A percentile compares a stretch with the other conserved stretches of the same genome.
Conservation (phyloP, 2,888 invertebrate species). For the Leucophenga maculata region DNA sequence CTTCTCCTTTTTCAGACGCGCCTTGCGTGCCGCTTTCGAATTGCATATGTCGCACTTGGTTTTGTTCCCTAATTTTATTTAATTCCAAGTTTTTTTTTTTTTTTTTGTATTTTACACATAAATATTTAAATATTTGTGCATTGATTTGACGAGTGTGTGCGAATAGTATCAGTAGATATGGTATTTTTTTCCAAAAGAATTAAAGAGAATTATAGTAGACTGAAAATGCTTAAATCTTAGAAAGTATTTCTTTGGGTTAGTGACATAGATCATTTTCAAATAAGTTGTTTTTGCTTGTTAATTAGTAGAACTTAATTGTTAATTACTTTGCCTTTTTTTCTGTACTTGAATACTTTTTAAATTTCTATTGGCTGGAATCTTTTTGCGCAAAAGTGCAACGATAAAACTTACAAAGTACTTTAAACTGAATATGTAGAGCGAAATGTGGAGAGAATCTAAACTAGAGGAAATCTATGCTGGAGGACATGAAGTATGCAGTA, state of each 20-base stretch:
- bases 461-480: slow-evolving; percentile 7
- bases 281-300: slow-evolving; percentile 32
- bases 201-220: slow-evolving; percentile 7
- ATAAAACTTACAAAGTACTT: slow-evolving; percentile 44
- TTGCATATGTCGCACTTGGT: slow-evolving; percentile 89
- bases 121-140: slow-evolving; percentile 41
- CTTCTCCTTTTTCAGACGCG: slow-evolving; percentile 78
- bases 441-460: slow-evolving; percentile 23
- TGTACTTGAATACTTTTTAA: background rate
- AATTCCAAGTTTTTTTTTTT: slow-evolving; percentile 20
- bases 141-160: slow-evolving; percentile 27
- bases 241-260: slow-evolving; percentile 21
- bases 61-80: slow-evolving; percentile 83
- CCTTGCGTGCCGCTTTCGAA: slow-evolving; percentile 82
- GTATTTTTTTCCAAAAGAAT: slow-evolving; percentile 33
- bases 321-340: background rate
- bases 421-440: background rate
- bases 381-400: slow-evolving; percentile 69
- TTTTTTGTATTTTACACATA: slow-evolving; percentile 17
- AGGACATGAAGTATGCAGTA: background rate
- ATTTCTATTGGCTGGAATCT: slow-evolving; percentile 57
- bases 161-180: slow-evolving; percentile 2
- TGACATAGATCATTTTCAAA: slow-evolving; percentile 7
- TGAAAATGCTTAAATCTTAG: slow-evolving; percentile 7
- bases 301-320: slow-evolving; percentile 40